phyloP scores from a whole-genome alignment of 2,797 vertebrate species.

The Bucorvus abyssinicus region DNA sequence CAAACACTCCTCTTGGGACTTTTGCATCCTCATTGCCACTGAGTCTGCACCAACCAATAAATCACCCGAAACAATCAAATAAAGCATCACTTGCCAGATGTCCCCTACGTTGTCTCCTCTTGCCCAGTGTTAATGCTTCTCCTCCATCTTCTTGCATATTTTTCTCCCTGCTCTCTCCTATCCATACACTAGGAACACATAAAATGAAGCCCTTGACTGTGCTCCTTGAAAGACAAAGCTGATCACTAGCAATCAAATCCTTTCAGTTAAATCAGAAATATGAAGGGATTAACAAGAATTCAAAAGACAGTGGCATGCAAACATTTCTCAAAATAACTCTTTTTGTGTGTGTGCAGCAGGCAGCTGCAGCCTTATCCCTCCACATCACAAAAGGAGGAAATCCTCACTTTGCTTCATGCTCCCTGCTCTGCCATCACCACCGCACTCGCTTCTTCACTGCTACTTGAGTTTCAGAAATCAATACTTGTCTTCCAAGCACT shows the following conservation, averaged over 20 bases:
- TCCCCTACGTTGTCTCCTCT: neutral
- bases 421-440: neutral
- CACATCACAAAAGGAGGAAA: neutral
- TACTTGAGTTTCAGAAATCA: constrained; percentile 11
- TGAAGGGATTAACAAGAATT: neutral
- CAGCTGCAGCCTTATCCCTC: constrained; percentile 17
- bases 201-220: neutral
- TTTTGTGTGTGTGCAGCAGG: neutral
- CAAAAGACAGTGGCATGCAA: neutral
- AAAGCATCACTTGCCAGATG: neutral
- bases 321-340: neutral
- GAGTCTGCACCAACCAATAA: neutral
- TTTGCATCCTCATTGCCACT: neutral
- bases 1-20: neutral
- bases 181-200: neutral
- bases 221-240: constrained; percentile 10
- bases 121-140: neutral
- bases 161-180: constrained; percentile 27
- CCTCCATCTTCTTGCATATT: neutral
- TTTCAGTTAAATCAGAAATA: constrained; percentile 10
- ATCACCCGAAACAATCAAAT: neutral
- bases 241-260: constrained; percentile 11
- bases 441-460: neutral
- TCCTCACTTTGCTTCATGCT: neutral
- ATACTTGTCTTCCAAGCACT: neutral